Percentiles rank a stretch among this genome's conserved stretches.
These are phyloP conservation scores for Phaethon lepturus DNA, from an alignment of 2,113 vertebrate species.

Conservation along the genomic window DNA sequence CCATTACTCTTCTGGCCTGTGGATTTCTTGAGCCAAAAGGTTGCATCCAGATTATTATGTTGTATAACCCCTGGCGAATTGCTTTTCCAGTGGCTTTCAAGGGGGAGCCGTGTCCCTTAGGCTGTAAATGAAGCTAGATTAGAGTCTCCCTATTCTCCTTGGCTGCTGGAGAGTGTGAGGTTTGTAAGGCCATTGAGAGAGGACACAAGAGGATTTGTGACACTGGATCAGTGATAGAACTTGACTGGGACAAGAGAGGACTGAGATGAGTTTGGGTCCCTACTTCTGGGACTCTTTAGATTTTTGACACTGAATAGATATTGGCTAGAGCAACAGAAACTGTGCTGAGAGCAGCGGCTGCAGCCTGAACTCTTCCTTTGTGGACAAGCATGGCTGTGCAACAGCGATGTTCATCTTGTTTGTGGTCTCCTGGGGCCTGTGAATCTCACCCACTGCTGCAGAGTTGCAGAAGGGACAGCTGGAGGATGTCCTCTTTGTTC, in stretches of 20 bases:
- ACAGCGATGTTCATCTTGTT: neutral
- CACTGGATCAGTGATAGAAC: neutral
- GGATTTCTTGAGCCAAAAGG: neutral
- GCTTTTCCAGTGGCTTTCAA: neutral
- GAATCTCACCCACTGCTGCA: accelerated
- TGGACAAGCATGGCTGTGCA: accelerated
- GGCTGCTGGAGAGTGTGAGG: neutral
- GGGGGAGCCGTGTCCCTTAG: neutral
- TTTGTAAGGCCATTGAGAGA: neutral
- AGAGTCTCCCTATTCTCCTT: neutral
- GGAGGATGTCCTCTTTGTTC: neutral
- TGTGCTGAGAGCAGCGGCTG: accelerated
- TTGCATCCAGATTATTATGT: neutral
- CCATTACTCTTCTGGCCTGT: neutral
- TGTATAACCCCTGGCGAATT: neutral
- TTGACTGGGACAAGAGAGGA: neutral
- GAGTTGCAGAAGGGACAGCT: neutral
- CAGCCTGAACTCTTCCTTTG: neutral
- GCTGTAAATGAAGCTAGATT: neutral
- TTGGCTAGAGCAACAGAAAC: neutral
- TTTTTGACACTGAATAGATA: neutral
- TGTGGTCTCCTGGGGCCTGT: neutral
- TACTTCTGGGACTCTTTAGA: neutral
- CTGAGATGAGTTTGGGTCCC: neutral
- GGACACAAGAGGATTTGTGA: neutral